Base-by-base conservation (phyloP, 2,888 invertebrate genomes). In the Timema podura region DNA sequence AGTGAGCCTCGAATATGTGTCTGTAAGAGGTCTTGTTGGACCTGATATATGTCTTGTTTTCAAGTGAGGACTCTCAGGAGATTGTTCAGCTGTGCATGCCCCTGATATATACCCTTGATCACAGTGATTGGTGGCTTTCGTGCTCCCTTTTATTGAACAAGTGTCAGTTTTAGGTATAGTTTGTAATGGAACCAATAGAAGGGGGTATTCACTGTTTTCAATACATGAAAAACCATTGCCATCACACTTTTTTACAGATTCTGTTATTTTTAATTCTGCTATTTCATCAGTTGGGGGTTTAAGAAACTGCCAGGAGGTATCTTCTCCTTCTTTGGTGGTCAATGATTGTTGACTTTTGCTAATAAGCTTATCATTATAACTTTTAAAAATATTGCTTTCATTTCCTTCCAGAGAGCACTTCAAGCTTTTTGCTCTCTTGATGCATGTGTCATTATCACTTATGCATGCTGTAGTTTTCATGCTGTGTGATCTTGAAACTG, bases 291-390 rank as follows among this genome's bases (percentile, higher is more conserved):
- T 16, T n/a, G 68, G 57, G 11, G 66, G 61, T 16, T 67, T 68
- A 59, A 71, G 44, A 48, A 71, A 71, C 57, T 71, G 68, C 71
- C 71, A 71, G 1, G 71, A 71, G 1, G 71, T 68, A n/a, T 65
- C 65, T 47, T 71, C 71, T 47, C 71, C 71, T 59, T 71, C 71
- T 59, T 68, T 71, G 5, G 59, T 45, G 10, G 47, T 30, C 48
- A 71, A 44, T 0, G 68, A 68, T 10, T 71, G 51, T 15, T 71
- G 71, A 51, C 71, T 71, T 44, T 64, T 45, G 49, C 64, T n/a
- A 13, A 30, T 54, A 8, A 30, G 57, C 6, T 66, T 65, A 30
- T n/a, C 64, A 30, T 30, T 30, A 30, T 30, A 30, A 30, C 30
- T 30, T 30, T 30, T 30, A 30, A 30, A 30, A 30, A 30, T 30